Evolutionary conservation across 2,888 invertebrate genomes (phyloP), one percentile per base, ranked within the genome.

Genomic region (Zeuzera pyrina): DNA sequence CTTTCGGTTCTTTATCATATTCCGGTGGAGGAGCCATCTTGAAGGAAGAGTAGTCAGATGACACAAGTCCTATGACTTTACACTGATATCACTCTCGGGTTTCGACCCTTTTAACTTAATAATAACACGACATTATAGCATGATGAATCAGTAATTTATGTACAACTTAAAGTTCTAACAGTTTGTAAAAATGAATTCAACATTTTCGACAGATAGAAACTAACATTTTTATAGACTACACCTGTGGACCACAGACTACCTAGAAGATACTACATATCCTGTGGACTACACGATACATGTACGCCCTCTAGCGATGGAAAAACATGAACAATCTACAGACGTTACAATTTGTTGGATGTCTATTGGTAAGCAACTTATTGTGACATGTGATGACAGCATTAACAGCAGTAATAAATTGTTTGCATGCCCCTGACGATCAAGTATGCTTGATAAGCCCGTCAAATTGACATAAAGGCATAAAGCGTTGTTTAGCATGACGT

Each of bases 11-110:
- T 84, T 87, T 88, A 83, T 89, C 89, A 84, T 89, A 88, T 77
- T 90, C 89, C 78, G 90, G 90, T 77, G 89, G 88, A 85, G 90
- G 90, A 86, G 90, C 89, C 91, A 91, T 91, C 85, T 88, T 88
- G 85, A 76, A 78, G 78, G 83, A 78, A 81, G 77, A 76, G 69
- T 69, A 84, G 79, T 81, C 84, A 84, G 83, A 84, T 83, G 83
- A 84, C 84, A 83, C 81, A 79, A 77, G 81, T 84, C 78, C 71
- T 78, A 76, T 72, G 83, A 83, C 78, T 79, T 72, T 72, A 70
- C 78, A 69, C 74, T 60, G 45, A 69, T 66, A 62, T 57, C 68
- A 76, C 77, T 65, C 55, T n/a, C n/a, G n/a, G n/a, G n/a, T n/a
- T n/a, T n/a, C 56, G 55, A 58, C 56, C 59, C 61, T 57, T 57